Evolutionary conservation across 2,113 vertebrate species (phyloP), one percentile per base, ranked within the genome.

Genomic region (Microtus pennsylvanicus): DNA sequence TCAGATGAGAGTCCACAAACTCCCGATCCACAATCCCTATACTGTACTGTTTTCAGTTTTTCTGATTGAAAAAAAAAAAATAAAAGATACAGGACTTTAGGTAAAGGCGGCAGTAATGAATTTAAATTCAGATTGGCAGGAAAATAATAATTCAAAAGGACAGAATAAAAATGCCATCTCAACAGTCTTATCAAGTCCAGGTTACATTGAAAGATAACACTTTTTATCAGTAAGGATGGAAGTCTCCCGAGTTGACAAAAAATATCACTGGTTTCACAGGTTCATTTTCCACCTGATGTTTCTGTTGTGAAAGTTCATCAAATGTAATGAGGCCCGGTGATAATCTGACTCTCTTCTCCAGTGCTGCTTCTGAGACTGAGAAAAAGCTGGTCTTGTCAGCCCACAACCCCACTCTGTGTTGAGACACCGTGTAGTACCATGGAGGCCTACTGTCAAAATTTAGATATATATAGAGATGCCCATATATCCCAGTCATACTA

Each of bases 21-120:
- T 98, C 96, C 91, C 98, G 85, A 99, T 99, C 98, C 98, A 98
- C 69, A 98, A 98, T 96, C 98, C 81, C 98, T 94, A n/a, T 98
- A n/a, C 99, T 91, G 98, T 98, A 3, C 97, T 89, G 0, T 98
- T 99, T 97, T 99, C 98, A 45, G 98, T 78, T 3, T 91, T 97
- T 96, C 98, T 97, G 87, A 98, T 96, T 96, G 98, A 99, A 97
- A 99, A 99, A 98, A 98, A 42, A 42, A 42, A 42, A 42, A n/a
- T n/a, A 47, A 47, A 98, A 85, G 63, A 98, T 96, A 83, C 98
- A 69, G 94, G 91, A 91, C 98, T 98, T 91, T 91, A 98, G 90
- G 86, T 45, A 87, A 98, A 98, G 92, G 97, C 98, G 28, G 97
- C 90, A 90, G 99, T 99, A 96, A 99, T 98, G 61, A 97, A 98